Evolutionary conservation across 2,888 invertebrate genomes (phyloP), one percentile per base, ranked within the genome.

Genomic region (Tryphoninae sp.): DNA sequence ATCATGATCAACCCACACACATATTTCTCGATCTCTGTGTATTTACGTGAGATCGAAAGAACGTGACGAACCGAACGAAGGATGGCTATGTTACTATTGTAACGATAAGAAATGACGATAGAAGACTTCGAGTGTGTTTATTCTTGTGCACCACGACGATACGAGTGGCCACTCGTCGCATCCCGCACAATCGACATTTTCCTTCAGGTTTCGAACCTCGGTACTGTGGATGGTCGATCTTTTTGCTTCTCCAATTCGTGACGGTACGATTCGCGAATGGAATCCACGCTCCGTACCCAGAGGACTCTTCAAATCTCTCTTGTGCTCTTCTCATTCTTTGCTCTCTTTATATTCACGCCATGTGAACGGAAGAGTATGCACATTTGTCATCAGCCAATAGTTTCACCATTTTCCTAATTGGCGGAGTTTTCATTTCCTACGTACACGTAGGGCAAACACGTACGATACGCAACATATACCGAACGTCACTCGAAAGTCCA

Each of bases 61-160:
- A 45, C 23, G n/a, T 59, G 67, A 62, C 19, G 45, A 55, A 23
- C 58, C 7, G 42, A 45, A 53, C 53, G 16, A 22, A 13, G 59
- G 13, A 42, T 45, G 42, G 26, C 45, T 33, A n/a, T 68, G 72
- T 75, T 80, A 42, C 67, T 73, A 71, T 78, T 61, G 71, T 78
- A 80, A 74, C 83, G 84, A 16, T 65, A 84, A 83, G 84, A 85
- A 88, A 88, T 86, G 13, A 85, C 87, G 87, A 87, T 88, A 88
- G 88, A 88, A 87, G 86, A 84, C 85, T 85, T 86, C 84, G 85
- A 87, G 88, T 86, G 67, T 76, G 86, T 87, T 86, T 87, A 84
- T 86, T 81, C 83, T 83, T 77, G 71, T 81, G 64, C 53, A 62
- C 33, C 42, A 53, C 59, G 55, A 55, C 6, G n/a, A 8, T 62